Evolutionary conservation across 2,797 vertebrate genomes (phyloP).

Genomic region (Valencia hispanica): DNA sequence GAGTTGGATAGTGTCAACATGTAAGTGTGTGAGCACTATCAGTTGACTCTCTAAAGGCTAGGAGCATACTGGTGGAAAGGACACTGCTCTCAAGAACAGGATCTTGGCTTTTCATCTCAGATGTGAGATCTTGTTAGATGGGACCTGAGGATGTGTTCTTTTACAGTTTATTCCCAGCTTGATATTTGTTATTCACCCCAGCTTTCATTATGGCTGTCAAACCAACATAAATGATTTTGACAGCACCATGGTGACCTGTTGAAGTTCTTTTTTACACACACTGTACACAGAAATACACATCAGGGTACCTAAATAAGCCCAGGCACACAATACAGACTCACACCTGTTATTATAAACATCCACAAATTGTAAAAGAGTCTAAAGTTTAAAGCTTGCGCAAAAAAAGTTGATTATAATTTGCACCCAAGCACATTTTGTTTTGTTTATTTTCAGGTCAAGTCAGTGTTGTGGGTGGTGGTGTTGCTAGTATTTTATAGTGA

Average conservation of each 20-base stretch:
- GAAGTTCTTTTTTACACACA: neutral
- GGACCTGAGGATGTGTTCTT: constrained; percentile 19
- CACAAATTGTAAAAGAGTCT: too few species aligned
- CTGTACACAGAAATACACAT: neutral
- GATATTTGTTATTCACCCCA: neutral
- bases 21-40: neutral
- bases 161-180: neutral
- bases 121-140: constrained; percentile 29
- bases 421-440: too few species aligned
- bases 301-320: neutral
- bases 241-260: neutral
- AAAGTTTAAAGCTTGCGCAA: too few species aligned
- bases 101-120: neutral
- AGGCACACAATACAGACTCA: neutral
- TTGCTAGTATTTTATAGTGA: neutral
- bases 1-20: neutral
- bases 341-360: neutral
- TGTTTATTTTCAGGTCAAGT: too few species aligned
- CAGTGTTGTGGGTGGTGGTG: neutral
- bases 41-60: constrained; percentile 16
- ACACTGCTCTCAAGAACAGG: neutral
- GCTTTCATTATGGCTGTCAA: neutral
- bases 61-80: neutral
- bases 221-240: neutral
- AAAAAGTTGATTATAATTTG: too few species aligned